Conservation (phyloP, 1,140 invertebrate species). For the Chymomyza costata region DNA sequence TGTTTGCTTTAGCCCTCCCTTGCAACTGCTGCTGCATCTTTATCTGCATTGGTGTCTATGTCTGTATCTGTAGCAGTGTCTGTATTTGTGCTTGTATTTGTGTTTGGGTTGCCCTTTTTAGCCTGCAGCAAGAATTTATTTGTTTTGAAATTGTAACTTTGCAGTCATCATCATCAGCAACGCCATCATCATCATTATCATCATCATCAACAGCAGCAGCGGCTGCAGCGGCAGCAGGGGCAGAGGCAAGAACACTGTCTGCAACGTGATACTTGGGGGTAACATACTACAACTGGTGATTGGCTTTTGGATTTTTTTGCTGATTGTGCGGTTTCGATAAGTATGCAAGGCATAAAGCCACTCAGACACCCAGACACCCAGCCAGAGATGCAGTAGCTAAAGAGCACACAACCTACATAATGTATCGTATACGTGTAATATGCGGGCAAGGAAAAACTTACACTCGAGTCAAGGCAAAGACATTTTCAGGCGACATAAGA, state of each 20-base stretch:
- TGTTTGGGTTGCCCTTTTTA: constrained; percentile 59
- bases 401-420: constrained; percentile 17
- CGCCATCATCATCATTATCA: constrained; percentile 10
- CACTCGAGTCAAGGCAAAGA: background rate
- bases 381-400: constrained; percentile 12
- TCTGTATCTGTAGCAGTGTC: constrained; percentile 27
- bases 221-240: constrained; percentile 6
- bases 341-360: constrained; percentile 39
- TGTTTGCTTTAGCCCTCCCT: constrained; percentile 43
- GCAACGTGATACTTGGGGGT: background rate
- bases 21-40: constrained; percentile 12
- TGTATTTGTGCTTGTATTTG: constrained; percentile 12
- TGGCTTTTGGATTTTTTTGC: constrained; percentile 44
- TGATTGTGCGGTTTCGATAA: constrained; percentile 71
- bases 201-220: background rate
- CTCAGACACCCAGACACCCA: constrained; percentile 24
- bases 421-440: constrained; percentile 19
- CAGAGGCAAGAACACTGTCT: too few species aligned
- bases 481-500: background rate
- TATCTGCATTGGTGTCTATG: constrained; percentile 3
- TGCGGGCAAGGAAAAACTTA: background rate
- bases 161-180: constrained; percentile 37
- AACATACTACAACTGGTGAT: constrained; percentile 52
- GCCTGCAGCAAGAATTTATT: constrained; percentile 68
- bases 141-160: constrained; percentile 72